Evolutionary conservation across 2,888 invertebrate genomes (phyloP).

Genomic region (Drepanosiphum platanoidis): DNA sequence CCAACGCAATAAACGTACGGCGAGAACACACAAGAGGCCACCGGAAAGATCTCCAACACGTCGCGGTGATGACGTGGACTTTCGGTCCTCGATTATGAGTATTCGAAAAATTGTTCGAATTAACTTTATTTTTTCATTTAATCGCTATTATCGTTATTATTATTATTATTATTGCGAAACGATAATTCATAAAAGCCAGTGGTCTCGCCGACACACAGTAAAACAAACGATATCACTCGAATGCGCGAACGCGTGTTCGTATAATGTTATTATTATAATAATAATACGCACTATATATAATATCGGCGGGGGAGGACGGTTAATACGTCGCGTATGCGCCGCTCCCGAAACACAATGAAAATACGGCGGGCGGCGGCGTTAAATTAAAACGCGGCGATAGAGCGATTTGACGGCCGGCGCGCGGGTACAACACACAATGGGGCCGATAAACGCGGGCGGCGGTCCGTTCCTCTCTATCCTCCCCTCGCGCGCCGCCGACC

Average conservation of each 20-base stretch:
- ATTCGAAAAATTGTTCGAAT: not conserved
- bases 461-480: not conserved
- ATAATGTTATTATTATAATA: too few relatives aligned
- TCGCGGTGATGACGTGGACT: too few relatives aligned
- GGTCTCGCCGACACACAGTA: not conserved
- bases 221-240: not conserved
- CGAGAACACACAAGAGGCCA: too few relatives aligned
- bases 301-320: not conserved
- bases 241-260: not conserved
- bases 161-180: not conserved
- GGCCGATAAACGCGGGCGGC: constrained; percentile 28
- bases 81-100: too few relatives aligned
- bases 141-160: too few relatives aligned
- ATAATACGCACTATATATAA: too few relatives aligned
- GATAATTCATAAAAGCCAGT: not conserved
- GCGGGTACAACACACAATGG: constrained; percentile 1
- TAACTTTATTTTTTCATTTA: not conserved
- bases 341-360: constrained; percentile 2
- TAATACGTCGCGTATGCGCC: not conserved
- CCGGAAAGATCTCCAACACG: too few relatives aligned
- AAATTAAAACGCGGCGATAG: constrained; percentile 44
- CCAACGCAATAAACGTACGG: too few relatives aligned
- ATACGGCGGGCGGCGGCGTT: constrained; percentile 8
- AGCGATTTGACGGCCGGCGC: constrained; percentile 39
- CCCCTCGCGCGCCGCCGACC: not conserved